Evolutionary conservation across 1,140 invertebrate genomes (phyloP), one percentile per base, ranked within the genome.

Genomic region (Eriosoma lanigerum): DNA sequence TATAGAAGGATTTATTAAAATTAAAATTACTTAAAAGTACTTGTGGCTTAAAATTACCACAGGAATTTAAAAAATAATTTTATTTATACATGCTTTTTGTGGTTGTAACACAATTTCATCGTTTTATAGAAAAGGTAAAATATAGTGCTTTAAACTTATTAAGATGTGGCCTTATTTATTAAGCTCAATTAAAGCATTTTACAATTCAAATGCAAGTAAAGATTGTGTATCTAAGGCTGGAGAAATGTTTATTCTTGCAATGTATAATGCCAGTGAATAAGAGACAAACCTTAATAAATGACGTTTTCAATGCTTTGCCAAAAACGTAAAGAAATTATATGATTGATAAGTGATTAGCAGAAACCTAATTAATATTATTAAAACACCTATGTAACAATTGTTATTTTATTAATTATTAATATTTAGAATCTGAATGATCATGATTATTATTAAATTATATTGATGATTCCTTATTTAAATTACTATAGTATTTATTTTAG

Each of bases 1-100:
- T 24, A 52, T n/a, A 48, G 54, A 58, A 54, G 54, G 32, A 75
- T 73, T 73, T 73, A 73, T 58, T 58, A 21, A 58, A n/a, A n/a
- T n/a, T n/a, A n/a, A n/a, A n/a, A n/a, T n/a, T n/a, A n/a, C n/a
- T n/a, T n/a, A n/a, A n/a, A n/a, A n/a, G n/a, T n/a, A 1, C 56
- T 58, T 0, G 15, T 58, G 26, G 56, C 56, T 58, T 58, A 58
- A 21, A 58, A 58, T 58, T 44, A 72, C 68, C 2, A 24, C 15
- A 72, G 17, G n/a, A 72, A 29, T 29, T 15, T 32, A 32, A n/a
- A 29, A 62, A 62, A 62, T 62, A 58, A 62, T 62, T 32, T n/a
- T 54, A 54, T 54, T 54, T 8, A 3, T 54, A n/a, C 19, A 54
- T 54, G 52, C 15, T 3, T 19, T 54, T 19, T n/a, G 52, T 54